Evolutionary conservation across 2,888 invertebrate species (phyloP).

Genomic region (Sarcophaga variegata): DNA sequence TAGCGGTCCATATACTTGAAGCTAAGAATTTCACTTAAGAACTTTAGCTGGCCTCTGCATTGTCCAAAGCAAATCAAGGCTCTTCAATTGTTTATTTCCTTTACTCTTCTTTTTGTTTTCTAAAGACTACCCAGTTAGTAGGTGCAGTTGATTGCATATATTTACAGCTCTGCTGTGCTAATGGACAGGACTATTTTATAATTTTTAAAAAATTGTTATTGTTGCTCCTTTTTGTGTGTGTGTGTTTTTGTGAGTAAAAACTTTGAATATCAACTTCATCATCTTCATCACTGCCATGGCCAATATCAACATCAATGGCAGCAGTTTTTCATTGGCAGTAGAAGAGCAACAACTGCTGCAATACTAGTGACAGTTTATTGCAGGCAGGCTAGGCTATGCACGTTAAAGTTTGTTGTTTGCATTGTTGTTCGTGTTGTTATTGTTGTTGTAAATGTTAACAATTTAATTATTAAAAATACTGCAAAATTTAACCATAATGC

Average conservation of each 20-base stretch:
- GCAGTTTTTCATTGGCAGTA: not conserved
- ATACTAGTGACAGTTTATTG: not conserved
- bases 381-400: not conserved
- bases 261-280: slow-evolving; percentile 38
- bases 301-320: slow-evolving; percentile 33
- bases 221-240: not conserved
- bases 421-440: not conserved
- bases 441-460: slow-evolving; percentile 46
- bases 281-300: slow-evolving; percentile 45
- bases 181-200: not conserved
- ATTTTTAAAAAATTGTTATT: not conserved
- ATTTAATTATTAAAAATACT: slow-evolving; percentile 67
- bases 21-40: no score
- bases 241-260: not conserved
- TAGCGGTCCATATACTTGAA: no score
- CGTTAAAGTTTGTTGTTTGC: not conserved
- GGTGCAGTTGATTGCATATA: no score
- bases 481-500: slow-evolving; percentile 53
- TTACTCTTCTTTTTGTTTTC: no score
- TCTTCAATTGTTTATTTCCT: no score
- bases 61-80: no score
- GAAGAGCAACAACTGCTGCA: not conserved
- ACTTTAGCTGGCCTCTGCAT: no score
- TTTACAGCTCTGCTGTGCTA: not conserved
- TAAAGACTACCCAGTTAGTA: no score